Evolutionary conservation across 2,888 invertebrate species (phyloP).

Genomic region (Andrena bicolor): DNA sequence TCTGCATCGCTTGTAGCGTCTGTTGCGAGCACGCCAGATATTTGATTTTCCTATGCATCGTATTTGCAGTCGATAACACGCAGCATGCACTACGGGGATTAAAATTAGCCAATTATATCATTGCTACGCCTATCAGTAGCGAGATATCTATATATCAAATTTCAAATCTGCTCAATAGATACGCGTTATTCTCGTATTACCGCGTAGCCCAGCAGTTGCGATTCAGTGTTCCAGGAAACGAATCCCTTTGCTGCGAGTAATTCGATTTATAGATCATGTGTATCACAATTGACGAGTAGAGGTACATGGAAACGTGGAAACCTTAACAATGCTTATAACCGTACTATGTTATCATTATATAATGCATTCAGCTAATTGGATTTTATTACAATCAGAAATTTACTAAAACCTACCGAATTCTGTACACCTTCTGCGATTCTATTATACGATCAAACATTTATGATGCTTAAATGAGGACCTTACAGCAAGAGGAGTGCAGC

Average conservation of each 20-base stretch:
- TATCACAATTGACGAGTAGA: too few species aligned
- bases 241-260: slow-evolving; percentile 1
- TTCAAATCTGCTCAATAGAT: slow-evolving; percentile 33
- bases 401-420: too few species aligned
- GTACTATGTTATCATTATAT: too few species aligned
- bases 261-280: not conserved
- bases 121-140: slow-evolving; percentile 45
- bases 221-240: not conserved
- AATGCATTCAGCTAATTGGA: too few species aligned
- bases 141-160: slow-evolving; percentile 60
- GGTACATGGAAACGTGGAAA: too few species aligned
- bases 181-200: not conserved
- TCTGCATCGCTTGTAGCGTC: slow-evolving; percentile 26
- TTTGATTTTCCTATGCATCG: slow-evolving; percentile 39
- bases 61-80: slow-evolving; percentile 43
- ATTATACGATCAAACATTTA: too few species aligned
- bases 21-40: slow-evolving; percentile 10
- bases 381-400: too few species aligned
- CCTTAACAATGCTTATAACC: too few species aligned
- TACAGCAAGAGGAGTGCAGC: too few species aligned
- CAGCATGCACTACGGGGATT: slow-evolving; percentile 25
- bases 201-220: not conserved
- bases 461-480: too few species aligned
- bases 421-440: too few species aligned
- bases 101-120: slow-evolving; percentile 64